phyloP scores from a whole-genome alignment of 2,113 vertebrate species.

The Heliornis fulica region DNA sequence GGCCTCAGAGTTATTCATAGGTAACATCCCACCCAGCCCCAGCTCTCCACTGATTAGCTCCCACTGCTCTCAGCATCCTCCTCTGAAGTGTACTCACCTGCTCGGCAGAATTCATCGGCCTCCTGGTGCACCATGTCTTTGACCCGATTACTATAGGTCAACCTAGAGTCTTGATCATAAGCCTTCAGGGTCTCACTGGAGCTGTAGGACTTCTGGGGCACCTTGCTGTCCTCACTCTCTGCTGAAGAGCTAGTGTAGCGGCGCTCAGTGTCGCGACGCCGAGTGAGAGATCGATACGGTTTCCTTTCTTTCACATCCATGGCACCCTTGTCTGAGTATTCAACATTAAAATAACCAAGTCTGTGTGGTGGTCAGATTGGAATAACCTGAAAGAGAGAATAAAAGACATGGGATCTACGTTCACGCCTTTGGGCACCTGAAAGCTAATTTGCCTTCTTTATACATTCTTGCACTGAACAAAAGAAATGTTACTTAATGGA shows the following conservation, averaged over 20 bases:
- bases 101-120: slow-evolving; percentile 87
- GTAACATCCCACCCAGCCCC: not conserved
- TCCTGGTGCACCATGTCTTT: slow-evolving; percentile 96
- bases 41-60: not conserved
- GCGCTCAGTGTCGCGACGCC: slow-evolving; percentile 88
- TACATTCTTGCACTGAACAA: not conserved
- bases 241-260: slow-evolving; percentile 95
- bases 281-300: slow-evolving; percentile 94
- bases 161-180: slow-evolving; percentile 92
- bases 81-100: slow-evolving; percentile 75
- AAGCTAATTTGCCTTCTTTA: not conserved
- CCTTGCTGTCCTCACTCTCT: slow-evolving; percentile 90
- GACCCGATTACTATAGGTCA: slow-evolving; percentile 83
- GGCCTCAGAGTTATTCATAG: not conserved
- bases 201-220: slow-evolving; percentile 94
- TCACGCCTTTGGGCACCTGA: not conserved
- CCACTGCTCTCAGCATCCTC: accelerated
- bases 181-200: slow-evolving; percentile 98
- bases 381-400: slow-evolving; percentile 68
- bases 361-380: slow-evolving; percentile 62
- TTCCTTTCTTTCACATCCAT: slow-evolving; percentile 98
- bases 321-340: slow-evolving; percentile 74
- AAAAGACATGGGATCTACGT: not conserved
- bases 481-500: not conserved
- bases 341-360: slow-evolving; percentile 79